Evolutionary conservation across 1,140 invertebrate species (phyloP).

Genomic region (Cotesia chilonis): DNA sequence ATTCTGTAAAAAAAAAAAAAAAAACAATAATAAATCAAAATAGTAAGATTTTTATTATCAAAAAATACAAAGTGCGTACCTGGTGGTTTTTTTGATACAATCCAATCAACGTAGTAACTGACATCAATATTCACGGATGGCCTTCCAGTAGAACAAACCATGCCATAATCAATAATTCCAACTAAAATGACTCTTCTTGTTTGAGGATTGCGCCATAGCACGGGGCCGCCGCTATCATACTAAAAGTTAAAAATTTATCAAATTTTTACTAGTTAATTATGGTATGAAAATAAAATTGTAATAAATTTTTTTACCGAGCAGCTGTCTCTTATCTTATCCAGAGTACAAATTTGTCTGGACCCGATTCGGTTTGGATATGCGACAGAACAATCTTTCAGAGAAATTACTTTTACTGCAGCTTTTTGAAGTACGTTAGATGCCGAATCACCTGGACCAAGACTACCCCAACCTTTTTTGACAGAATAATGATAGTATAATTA

Average conservation of each 20-base stretch:
- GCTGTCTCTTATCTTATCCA: slow-evolving; percentile 42
- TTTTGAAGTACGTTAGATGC: slow-evolving; percentile 69
- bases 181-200: slow-evolving; percentile 60
- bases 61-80: slow-evolving; percentile 44
- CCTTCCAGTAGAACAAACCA: slow-evolving; percentile 60
- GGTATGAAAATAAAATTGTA: not conserved
- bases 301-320: slow-evolving; percentile 47
- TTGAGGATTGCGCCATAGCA: slow-evolving; percentile 67
- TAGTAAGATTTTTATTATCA: too few species aligned
- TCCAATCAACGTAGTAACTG: slow-evolving; percentile 67
- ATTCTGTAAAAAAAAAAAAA: too few species aligned
- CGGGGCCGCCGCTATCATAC: slow-evolving; percentile 76
- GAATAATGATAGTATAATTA: not conserved
- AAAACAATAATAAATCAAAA: too few species aligned
- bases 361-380: slow-evolving; percentile 30
- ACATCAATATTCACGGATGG: slow-evolving; percentile 68
- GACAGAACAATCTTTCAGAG: slow-evolving; percentile 63
- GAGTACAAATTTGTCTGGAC: slow-evolving; percentile 34
- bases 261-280: not conserved
- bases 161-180: slow-evolving; percentile 70
- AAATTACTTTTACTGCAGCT: slow-evolving; percentile 70
- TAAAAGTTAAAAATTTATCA: slow-evolving; percentile 46
- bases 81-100: slow-evolving; percentile 49
- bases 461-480: slow-evolving; percentile 71
- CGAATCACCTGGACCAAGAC: slow-evolving; percentile 66